These are phyloP conservation scores for Lomographa bimaculata DNA, from an alignment of 2,888 invertebrate genomes.

Conservation along the genomic window DNA sequence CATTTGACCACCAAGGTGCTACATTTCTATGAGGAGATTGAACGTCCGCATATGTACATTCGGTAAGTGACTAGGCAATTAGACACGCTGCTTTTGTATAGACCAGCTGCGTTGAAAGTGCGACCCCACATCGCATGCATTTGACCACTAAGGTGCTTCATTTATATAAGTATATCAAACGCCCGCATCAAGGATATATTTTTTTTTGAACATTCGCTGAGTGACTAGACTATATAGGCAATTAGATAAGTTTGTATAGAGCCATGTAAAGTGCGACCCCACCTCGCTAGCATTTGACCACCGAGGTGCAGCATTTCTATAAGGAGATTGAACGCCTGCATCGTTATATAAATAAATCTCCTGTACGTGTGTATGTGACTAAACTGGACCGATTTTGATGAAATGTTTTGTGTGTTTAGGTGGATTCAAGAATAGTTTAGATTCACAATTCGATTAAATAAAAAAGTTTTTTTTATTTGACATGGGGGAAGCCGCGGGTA, in stretches of 20 bases:
- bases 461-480: too few species aligned
- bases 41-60: constrained; percentile 97
- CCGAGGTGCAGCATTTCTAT: constrained; percentile 90
- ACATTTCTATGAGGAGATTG: constrained; percentile 96
- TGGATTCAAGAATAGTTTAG: too few species aligned
- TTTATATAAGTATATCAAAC: constrained; percentile 96
- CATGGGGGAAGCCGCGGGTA: too few species aligned
- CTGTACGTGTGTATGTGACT: too few species aligned
- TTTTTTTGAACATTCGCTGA: constrained; percentile 97
- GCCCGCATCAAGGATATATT: too few species aligned
- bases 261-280: constrained; percentile 50
- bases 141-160: constrained; percentile 81
- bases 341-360: too few species aligned
- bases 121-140: constrained; percentile 63
- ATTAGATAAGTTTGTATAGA: constrained; percentile 88
- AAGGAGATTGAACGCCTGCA: constrained; percentile 95
- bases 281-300: constrained; percentile 67
- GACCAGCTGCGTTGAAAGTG: constrained; percentile 50
- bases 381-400: too few species aligned
- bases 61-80: constrained; percentile 92
- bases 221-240: constrained; percentile 90
- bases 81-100: constrained; percentile 90
- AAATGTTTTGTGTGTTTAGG: too few species aligned
- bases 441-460: too few species aligned
- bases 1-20: constrained; percentile 66